Percentiles rank a stretch among this genome's conserved stretches.
These are phyloP conservation scores for Cantharis flavilabris DNA, from an alignment of 2,888 invertebrate species.

Conservation along the genomic window DNA sequence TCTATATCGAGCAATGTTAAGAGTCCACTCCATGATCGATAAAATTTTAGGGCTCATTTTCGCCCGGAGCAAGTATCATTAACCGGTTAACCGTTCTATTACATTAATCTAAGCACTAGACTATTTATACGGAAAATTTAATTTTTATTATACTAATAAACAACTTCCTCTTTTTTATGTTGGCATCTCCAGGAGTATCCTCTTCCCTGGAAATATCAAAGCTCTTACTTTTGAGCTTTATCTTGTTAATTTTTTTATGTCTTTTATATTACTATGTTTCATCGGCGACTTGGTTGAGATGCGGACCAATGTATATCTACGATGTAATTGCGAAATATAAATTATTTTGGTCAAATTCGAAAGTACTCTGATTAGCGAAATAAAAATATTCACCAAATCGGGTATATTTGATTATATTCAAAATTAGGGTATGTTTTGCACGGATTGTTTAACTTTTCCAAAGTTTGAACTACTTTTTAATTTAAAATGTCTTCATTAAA, in stretches of 20 bases:
- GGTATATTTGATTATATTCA: neutral
- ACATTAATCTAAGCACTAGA: neutral
- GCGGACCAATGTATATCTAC: no score
- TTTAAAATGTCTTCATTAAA: conserved; percentile 6
- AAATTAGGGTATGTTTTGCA: neutral
- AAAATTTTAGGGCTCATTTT: neutral
- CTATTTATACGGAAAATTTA: neutral
- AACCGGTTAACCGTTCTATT: neutral
- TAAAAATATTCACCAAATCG: neutral
- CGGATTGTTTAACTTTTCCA: neutral
- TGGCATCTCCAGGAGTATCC: neutral
- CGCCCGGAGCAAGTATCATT: neutral
- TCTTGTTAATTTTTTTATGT: no score
- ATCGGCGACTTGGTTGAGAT: no score
- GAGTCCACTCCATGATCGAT: neutral
- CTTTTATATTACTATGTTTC: no score
- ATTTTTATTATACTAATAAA: neutral
- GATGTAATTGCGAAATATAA: no score
- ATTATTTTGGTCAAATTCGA: no score
- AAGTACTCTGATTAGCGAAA: no score
- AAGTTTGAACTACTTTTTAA: conserved; percentile 1
- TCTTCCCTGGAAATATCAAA: no score
- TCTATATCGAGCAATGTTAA: conserved; percentile 9
- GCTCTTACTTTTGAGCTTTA: no score
- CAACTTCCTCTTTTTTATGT: neutral